Base-by-base conservation (phyloP, 2,113 vertebrate genomes). In the Orycteropus afer region DNA sequence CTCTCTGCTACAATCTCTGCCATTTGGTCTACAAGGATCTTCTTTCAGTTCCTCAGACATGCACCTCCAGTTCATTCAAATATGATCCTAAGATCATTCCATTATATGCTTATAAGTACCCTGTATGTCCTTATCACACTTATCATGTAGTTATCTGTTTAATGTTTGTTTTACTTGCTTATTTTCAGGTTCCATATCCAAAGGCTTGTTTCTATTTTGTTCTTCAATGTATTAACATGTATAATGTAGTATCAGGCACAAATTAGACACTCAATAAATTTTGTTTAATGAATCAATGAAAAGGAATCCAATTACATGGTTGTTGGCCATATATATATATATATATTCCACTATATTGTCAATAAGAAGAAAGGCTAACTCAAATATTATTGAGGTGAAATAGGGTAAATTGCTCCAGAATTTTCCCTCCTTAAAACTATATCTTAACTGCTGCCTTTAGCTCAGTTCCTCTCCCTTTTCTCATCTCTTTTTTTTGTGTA, bases 211-310 rank as follows among this genome's bases (percentile, higher is more conserved):
- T 65, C 29, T 90, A 32, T 51, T 86, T 92, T 67, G 45, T 45
- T 83, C 71, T 47, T 29, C 23, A 47, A 3, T 27, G 1, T 69
- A 63, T 20, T 47, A 53, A 42, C 5, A 49, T 37, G 25, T 83
- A 11, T 89, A 74, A 49, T 59, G 51, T 13, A 80, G 87, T 79
- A 29, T 6, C 8, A 93, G 57, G 12, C 17, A 27, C 22, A 74
- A 47, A 74, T 79, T n/a, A 47, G 18, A 25, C 57, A 95, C n/a
- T 63, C 55, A 76, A 76, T 73, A 79, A 94, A 61, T 78, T 57
- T 55, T 85, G 34, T 74, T 85, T 91, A 81, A 69, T 57, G 23
- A 88, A 59, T 20, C 9, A 94, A 82, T 74, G 5, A 80, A 89
- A 79, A 83, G 32, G 47, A 91, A 78, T 25, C 22, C 25, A 78